These are phyloP conservation scores for Diaperis boleti DNA, from an alignment of 2,888 invertebrate genomes.

Conservation along the genomic window DNA sequence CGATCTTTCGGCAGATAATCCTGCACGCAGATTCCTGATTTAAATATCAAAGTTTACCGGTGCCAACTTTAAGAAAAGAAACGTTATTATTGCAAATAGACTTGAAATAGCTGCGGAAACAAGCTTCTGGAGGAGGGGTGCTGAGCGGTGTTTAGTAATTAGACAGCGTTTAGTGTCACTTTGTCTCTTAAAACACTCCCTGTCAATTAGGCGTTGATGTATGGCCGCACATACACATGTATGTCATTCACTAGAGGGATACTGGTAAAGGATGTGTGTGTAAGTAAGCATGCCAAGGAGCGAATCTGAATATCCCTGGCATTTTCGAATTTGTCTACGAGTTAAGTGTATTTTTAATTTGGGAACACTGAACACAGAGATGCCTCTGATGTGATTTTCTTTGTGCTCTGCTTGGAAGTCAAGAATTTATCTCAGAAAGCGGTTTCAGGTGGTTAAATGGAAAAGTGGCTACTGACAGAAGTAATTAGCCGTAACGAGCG, in stretches of 20 bases:
- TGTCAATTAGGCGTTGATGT: conserved; percentile 68
- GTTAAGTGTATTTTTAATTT: conserved; percentile 41
- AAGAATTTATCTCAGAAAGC: conserved; percentile 14
- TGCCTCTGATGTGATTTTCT: background rate
- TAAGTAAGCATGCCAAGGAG: conserved; percentile 46
- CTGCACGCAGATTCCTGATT: conserved; percentile 1
- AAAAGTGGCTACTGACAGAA: conserved; percentile 17
- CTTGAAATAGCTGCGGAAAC: conserved; percentile 60
- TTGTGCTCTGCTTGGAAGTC: conserved; percentile 5
- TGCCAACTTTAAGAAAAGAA: conserved; percentile 9
- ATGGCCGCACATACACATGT: conserved; percentile 60
- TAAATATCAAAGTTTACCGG: conserved; percentile 47
- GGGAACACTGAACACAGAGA: conserved; percentile 5
- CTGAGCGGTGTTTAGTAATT: conserved; percentile 60
- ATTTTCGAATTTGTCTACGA: conserved; percentile 62
- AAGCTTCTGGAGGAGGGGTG: conserved; percentile 51
- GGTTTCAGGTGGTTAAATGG: background rate
- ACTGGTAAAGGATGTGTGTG: conserved; percentile 39
- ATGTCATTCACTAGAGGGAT: conserved; percentile 33
- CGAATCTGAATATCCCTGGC: conserved; percentile 49
- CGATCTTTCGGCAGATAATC: conserved; percentile 3
- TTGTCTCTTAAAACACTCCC: conserved; percentile 65
- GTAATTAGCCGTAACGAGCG: conserved; percentile 21
- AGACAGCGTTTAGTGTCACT: conserved; percentile 68
- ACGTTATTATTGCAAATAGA: conserved; percentile 58